These are phyloP conservation scores for Seriola rivoliana DNA, from an alignment of 2,113 vertebrate genomes.

Conservation along the genomic window DNA sequence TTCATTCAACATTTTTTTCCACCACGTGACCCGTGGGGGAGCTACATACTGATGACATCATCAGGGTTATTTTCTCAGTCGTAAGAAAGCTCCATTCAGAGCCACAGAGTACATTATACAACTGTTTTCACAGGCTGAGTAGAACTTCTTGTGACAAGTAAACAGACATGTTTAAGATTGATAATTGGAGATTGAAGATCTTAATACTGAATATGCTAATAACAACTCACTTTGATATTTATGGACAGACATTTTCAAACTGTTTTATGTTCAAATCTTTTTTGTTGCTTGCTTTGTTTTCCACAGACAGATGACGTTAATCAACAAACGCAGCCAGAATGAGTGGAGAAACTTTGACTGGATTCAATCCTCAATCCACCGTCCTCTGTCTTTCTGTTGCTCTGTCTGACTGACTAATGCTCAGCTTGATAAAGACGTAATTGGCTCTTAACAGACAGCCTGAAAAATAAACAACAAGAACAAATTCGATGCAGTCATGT, in stretches of 20 bases:
- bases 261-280: conserved; percentile 5
- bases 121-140: neutral
- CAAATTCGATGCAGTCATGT: conserved; percentile 45
- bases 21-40: no score
- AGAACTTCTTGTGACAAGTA: neutral
- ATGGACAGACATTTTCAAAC: conserved; percentile 10
- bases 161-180: neutral
- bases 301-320: conserved; percentile 46
- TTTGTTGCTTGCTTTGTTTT: conserved; percentile 67
- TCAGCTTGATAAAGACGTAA: conserved; percentile 61
- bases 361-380: conserved; percentile 46
- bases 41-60: neutral
- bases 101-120: neutral
- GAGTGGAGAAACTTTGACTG: conserved; percentile 50
- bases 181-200: neutral
- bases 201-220: conserved; percentile 5
- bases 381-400: conserved; percentile 40
- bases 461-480: conserved; percentile 56
- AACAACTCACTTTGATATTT: neutral
- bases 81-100: neutral
- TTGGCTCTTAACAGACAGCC: conserved; percentile 51
- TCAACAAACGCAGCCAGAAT: conserved; percentile 58
- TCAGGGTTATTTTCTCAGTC: neutral
- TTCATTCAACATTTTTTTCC: no score
- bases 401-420: conserved; percentile 47